phyloP scores from a whole-genome alignment of 2,888 invertebrate species.

The Apeira syringaria region DNA sequence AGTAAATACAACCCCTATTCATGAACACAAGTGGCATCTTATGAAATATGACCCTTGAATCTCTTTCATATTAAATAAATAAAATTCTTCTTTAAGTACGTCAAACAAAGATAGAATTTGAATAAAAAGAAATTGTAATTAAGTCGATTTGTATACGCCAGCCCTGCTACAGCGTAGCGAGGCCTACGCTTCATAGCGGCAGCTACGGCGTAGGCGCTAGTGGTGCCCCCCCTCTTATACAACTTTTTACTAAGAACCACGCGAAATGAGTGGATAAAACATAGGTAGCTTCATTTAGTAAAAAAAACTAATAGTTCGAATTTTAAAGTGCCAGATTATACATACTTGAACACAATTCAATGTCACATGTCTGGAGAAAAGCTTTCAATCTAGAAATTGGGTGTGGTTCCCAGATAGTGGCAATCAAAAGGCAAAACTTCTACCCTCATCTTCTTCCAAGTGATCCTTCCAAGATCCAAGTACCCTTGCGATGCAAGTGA shows the following conservation, averaged over 20 bases:
- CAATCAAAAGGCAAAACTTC: too few relatives aligned
- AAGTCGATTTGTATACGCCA: slow-evolving; percentile 42
- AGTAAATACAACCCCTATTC: not conserved
- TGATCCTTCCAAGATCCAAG: too few relatives aligned
- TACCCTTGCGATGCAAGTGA: too few relatives aligned
- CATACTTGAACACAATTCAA: too few relatives aligned
- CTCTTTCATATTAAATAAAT: slow-evolving; percentile 14
- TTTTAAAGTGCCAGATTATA: too few relatives aligned
- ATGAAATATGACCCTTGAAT: slow-evolving; percentile 9
- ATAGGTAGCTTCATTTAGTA: slow-evolving; percentile 75
- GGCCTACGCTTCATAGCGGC: slow-evolving; percentile 55
- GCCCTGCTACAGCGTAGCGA: slow-evolving; percentile 49
- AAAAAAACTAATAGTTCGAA: slow-evolving; percentile 9
- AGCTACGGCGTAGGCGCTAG: slow-evolving; percentile 61
- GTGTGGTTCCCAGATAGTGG: too few relatives aligned
- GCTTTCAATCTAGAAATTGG: too few relatives aligned
- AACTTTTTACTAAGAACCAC: slow-evolving; percentile 82
- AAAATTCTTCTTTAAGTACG: slow-evolving; percentile 9
- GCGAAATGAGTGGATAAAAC: slow-evolving; percentile 82
- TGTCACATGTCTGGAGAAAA: too few relatives aligned
- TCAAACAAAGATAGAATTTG: slow-evolving; percentile 16
- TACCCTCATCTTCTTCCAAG: too few relatives aligned
- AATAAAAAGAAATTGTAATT: slow-evolving; percentile 29
- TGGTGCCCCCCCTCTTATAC: slow-evolving; percentile 55
- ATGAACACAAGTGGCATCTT: slow-evolving; percentile 10